Conservation (phyloP, 2,888 invertebrate species). For the Rosalia funebris region DNA sequence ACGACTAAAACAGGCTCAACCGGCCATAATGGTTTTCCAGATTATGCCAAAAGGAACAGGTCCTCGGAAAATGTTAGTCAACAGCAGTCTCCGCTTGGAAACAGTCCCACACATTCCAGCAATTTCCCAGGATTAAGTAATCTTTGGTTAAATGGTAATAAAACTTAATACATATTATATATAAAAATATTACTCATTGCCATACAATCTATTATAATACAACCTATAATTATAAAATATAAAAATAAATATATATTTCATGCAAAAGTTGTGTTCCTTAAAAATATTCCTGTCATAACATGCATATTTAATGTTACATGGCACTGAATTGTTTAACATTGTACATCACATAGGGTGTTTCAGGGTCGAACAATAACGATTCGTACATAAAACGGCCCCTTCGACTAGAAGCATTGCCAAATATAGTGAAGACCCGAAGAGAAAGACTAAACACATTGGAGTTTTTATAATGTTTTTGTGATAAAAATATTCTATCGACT, state of each 20-base stretch:
- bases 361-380: slow-evolving; percentile 45
- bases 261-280: too few relatives aligned
- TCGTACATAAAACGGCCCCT: slow-evolving; percentile 53
- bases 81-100: slow-evolving; percentile 36
- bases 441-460: slow-evolving; percentile 53
- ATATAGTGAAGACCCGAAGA: slow-evolving; percentile 53
- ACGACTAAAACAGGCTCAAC: slow-evolving; percentile 39
- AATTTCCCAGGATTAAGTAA: slow-evolving; percentile 47
- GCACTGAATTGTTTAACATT: too few relatives aligned
- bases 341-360: too few relatives aligned
- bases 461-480: slow-evolving; percentile 40
- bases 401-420: slow-evolving; percentile 61
- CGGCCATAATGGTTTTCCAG: slow-evolving; percentile 50
- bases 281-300: too few relatives aligned
- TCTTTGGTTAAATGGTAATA: slow-evolving; percentile 52
- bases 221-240: too few relatives aligned
- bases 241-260: too few relatives aligned
- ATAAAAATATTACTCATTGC: background rate
- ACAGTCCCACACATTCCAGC: slow-evolving; percentile 34
- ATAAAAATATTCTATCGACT: slow-evolving; percentile 29
- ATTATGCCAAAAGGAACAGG: slow-evolving; percentile 56
- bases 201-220: too few relatives aligned
- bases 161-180: too few relatives aligned
- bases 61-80: slow-evolving; percentile 51
- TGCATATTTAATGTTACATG: too few relatives aligned